Base-by-base conservation (phyloP, 2,888 invertebrate genomes). In the Unio pictorum region DNA sequence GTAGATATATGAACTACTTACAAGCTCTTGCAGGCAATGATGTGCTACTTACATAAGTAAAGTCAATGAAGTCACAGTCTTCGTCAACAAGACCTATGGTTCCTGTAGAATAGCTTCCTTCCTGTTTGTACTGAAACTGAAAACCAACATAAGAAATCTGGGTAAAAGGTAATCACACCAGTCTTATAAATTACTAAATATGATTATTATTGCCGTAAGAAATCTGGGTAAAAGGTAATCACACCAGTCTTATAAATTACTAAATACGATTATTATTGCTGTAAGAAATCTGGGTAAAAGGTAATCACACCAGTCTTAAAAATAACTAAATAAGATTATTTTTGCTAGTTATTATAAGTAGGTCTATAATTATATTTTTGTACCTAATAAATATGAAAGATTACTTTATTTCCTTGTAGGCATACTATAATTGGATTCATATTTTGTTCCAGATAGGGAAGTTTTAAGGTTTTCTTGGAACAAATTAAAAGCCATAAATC, bases 1-100 rank as follows among this genome's bases (percentile, higher is more conserved):
- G 11, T 45, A 45, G 11, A 1, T 11, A 45, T 45, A 45, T 45
- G 45, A 45, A 45, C 45, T 1, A 30, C 23, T 23, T 23, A 34
- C 7, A 34, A 34, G 34, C 1, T 34, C 34, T 8, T 8, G 7
- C 34, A 45, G 45, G 11, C 45, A 45, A 11, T 45, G 45, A 45
- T 45, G 11, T 45, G 11, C 17, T 60, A 89, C 92, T 91, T 88
- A 93, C 98, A 91, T 99, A 99, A 11, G 98, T 98, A 89, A 98
- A 95, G 91, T 99, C 98, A 85, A 99, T 95, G 89, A 97, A 97
- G 91, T 99, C 96, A 92, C 99, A 99, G 91, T 98, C 96, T 57
- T 98, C 96, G 91, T 99, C 99, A 81, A 95, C 95, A 88, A 97
- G 96, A 78, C 98, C 98, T 68, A 99, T 93, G 1, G 97, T 96